These are phyloP conservation scores for Plutomurus gul DNA, from an alignment of 1,140 invertebrate species.

Conservation along the genomic window DNA sequence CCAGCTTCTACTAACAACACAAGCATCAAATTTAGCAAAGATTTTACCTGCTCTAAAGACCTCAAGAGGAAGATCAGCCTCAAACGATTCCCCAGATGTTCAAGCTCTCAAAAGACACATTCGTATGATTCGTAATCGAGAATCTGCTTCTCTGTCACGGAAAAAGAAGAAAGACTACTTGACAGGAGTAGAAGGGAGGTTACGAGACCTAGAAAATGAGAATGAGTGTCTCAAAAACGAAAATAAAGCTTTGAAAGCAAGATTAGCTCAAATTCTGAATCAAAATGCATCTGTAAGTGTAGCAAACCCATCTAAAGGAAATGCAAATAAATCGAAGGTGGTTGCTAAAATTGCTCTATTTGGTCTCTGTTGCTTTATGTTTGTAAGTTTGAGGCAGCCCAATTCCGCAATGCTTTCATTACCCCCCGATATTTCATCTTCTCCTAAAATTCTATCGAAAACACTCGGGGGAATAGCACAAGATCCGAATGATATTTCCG, in stretches of 20 bases:
- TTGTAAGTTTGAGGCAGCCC: constrained; percentile 31
- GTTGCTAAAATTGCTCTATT: constrained; percentile 51
- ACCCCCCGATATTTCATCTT: not conserved
- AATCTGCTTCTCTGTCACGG: constrained; percentile 85
- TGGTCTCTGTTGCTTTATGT: constrained; percentile 48
- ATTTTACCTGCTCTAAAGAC: constrained; percentile 48
- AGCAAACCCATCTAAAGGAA: constrained; percentile 25
- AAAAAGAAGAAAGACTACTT: constrained; percentile 93
- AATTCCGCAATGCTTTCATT: not conserved
- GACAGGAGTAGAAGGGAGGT: constrained; percentile 72
- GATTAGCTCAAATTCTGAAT: constrained; percentile 54
- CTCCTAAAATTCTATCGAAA: not conserved
- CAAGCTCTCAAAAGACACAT: constrained; percentile 53
- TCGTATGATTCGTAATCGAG: constrained; percentile 59
- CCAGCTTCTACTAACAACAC: not conserved
- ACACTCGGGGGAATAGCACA: not conserved
- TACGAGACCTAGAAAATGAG: constrained; percentile 72
- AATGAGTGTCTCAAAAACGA: constrained; percentile 73
- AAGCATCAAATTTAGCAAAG: constrained; percentile 31
- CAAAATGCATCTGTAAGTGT: constrained; percentile 36
- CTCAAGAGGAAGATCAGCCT: constrained; percentile 44
- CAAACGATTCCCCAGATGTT: constrained; percentile 50
- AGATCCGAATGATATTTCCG: not conserved
- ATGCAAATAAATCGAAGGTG: not conserved
- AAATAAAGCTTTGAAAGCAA: constrained; percentile 60